These are phyloP conservation scores for Parus major DNA, from an alignment of 2,113 vertebrate genomes.

Conservation along the genomic window DNA sequence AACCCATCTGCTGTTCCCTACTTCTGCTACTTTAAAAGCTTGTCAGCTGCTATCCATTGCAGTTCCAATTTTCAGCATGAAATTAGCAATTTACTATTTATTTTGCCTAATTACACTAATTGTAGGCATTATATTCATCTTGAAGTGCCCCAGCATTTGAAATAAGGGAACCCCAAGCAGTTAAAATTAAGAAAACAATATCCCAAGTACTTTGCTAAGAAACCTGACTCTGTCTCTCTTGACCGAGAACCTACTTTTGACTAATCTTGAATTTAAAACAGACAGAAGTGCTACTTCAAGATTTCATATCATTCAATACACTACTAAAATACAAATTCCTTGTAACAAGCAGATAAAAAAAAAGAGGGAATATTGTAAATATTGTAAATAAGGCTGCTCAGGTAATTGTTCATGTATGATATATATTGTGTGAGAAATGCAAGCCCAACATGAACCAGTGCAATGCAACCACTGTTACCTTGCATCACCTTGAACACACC, in stretches of 20 bases:
- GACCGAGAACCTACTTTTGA: not conserved
- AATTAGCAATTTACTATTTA: constrained; percentile 39
- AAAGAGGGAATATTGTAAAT: not conserved
- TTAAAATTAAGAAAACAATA: not conserved
- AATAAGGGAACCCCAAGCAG: not conserved
- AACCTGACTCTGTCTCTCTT: not conserved
- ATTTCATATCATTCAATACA: not conserved
- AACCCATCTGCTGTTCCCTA: constrained; percentile 53
- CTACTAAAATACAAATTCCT: not conserved
- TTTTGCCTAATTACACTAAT: constrained; percentile 14
- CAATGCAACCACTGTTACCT: not conserved
- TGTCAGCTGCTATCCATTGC: constrained; percentile 59
- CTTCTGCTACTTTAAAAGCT: constrained; percentile 52
- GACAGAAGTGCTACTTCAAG: not conserved
- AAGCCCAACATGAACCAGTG: not conserved
- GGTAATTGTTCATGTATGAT: not conserved
- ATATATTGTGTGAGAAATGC: not conserved
- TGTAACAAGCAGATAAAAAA: not conserved
- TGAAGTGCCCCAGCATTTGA: not conserved
- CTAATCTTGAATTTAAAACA: not conserved
- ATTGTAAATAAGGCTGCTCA: not conserved
- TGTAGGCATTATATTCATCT: not conserved
- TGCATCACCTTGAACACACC: not conserved
- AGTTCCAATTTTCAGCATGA: constrained; percentile 11
- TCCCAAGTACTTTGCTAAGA: constrained; percentile 3